phyloP scores from a whole-genome alignment of 2,888 invertebrate genomes.

The Cyaniris semiargus region DNA sequence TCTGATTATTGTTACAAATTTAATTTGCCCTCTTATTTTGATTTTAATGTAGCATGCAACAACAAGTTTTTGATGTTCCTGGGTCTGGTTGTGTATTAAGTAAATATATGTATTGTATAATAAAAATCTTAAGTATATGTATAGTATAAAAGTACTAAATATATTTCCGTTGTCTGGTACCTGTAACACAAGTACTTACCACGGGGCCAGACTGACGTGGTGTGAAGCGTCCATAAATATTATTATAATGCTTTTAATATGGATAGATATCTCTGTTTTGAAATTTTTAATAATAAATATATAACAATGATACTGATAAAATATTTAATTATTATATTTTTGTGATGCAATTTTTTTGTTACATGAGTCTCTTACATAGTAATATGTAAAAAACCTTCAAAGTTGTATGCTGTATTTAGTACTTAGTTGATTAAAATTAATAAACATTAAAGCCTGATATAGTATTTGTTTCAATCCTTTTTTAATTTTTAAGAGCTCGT shows the following conservation, averaged over 20 bases:
- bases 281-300: not conserved
- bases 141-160: too few species aligned
- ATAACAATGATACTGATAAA: not conserved
- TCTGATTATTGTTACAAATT: not conserved
- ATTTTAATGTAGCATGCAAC: not conserved
- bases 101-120: too few species aligned
- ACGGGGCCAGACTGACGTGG: too few species aligned
- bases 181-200: too few species aligned
- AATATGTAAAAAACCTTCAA: not conserved
- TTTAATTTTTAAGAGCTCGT: not conserved
- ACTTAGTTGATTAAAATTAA: conserved; percentile 4
- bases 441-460: not conserved
- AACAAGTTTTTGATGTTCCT: too few species aligned
- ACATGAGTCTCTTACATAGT: not conserved
- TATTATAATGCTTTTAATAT: too few species aligned
- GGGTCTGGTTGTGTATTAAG: too few species aligned
- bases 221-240: too few species aligned
- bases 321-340: not conserved
- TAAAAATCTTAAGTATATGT: too few species aligned
- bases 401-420: not conserved
- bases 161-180: too few species aligned
- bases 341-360: not conserved
- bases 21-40: not conserved
- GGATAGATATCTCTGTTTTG: not conserved
- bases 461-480: conserved; percentile 5